These are phyloP conservation scores for Porites evermanni DNA, from an alignment of 92 coral and sea anemone genomes.

Conservation along the genomic window DNA sequence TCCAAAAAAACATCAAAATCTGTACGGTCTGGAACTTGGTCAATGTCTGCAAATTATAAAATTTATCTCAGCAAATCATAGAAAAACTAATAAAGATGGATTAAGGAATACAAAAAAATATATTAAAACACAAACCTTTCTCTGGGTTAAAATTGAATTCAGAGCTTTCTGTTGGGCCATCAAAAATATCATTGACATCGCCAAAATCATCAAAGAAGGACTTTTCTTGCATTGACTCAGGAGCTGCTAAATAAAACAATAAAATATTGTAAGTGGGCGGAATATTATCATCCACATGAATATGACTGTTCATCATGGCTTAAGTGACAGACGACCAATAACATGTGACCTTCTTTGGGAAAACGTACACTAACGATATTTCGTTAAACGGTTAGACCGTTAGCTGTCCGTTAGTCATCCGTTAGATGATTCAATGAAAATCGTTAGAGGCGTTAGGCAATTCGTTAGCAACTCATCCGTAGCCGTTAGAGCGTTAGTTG, in stretches of 20 bases:
- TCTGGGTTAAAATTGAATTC: constrained; percentile 7
- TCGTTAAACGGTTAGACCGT: no score
- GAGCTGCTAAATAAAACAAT: background rate
- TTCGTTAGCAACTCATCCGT: no score
- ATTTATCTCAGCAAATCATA: background rate
- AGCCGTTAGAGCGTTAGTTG: no score
- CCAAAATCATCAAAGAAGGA: constrained; percentile 34
- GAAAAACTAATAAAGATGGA: background rate
- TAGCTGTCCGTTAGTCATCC: no score
- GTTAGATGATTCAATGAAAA: no score
- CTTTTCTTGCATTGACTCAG: constrained; percentile 1
- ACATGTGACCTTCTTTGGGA: no score
- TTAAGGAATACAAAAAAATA: background rate
- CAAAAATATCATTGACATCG: constrained; percentile 29
- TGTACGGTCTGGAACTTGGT: constrained; percentile 24
- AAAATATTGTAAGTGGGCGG: background rate
- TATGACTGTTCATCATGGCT: no score
- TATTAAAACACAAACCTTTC: constrained; percentile 6
- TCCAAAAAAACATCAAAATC: constrained; percentile 15
- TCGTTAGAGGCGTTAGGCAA: no score
- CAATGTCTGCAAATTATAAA: constrained; percentile 11
- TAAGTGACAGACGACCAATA: no score
- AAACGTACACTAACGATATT: no score
- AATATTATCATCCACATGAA: no score
- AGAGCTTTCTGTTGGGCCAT: constrained; percentile 20